Conservation (phyloP, 2,888 invertebrate genomes). For the Brenthis ino region DNA sequence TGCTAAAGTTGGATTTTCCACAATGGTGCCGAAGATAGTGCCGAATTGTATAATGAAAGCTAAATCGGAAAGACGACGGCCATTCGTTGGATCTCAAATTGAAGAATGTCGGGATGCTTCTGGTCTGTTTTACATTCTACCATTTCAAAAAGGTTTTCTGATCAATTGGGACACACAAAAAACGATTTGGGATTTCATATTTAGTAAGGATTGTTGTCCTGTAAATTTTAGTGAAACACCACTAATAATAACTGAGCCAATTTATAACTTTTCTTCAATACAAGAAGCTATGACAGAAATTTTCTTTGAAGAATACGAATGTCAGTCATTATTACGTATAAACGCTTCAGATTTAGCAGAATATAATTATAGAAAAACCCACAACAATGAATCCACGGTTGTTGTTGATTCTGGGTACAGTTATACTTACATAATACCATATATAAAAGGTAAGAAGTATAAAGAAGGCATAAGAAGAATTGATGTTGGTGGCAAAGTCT, state of each 20-base stretch:
- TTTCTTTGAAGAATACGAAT: constrained; percentile 98
- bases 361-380: constrained; percentile 83
- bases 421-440: constrained; percentile 96
- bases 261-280: constrained; percentile 94
- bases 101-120: constrained; percentile 98
- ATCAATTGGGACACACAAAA: constrained; percentile 98
- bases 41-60: constrained; percentile 99
- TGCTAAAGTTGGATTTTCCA: constrained; percentile 92
- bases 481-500: constrained; percentile 97
- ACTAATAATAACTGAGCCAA: constrained; percentile 95
- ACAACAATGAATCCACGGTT: constrained; percentile 86
- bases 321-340: constrained; percentile 89
- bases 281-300: constrained; percentile 98
- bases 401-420: constrained; percentile 98
- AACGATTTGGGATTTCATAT: constrained; percentile 97
- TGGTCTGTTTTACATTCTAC: constrained; percentile 95
- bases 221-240: constrained; percentile 90
- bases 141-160: constrained; percentile 97
- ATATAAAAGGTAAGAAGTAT: constrained; percentile 88
- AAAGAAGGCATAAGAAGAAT: constrained; percentile 88
- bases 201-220: constrained; percentile 91
- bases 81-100: constrained; percentile 95
- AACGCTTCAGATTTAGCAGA: constrained; percentile 92
- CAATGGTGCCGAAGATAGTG: constrained; percentile 86
- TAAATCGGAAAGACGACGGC: constrained; percentile 95